These are phyloP conservation scores for Sisyra terminalis DNA, from an alignment of 2,888 invertebrate species.

Conservation along the genomic window DNA sequence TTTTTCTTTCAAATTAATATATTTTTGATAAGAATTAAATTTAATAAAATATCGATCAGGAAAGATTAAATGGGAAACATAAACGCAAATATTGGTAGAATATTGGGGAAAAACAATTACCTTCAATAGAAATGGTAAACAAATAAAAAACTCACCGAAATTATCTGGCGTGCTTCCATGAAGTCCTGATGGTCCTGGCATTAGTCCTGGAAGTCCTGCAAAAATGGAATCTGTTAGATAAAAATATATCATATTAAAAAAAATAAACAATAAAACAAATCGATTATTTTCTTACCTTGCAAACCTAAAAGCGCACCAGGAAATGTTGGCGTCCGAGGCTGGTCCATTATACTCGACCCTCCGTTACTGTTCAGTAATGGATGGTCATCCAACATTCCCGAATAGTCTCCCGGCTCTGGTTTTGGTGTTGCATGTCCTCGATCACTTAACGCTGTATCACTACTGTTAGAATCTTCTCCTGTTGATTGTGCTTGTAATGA, in stretches of 20 bases:
- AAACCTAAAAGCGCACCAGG: slow-evolving; percentile 65
- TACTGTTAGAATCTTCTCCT: slow-evolving; percentile 71
- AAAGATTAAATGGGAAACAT: slow-evolving; percentile 1
- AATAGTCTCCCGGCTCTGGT: slow-evolving; percentile 56
- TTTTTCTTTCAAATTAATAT: slow-evolving; percentile 1
- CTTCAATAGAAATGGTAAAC: slow-evolving; percentile 8
- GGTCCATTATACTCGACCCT: slow-evolving; percentile 38
- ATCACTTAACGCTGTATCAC: slow-evolving; percentile 63
- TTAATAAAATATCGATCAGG: not conserved
- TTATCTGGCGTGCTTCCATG: slow-evolving; percentile 52
- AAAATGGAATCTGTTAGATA: not conserved
- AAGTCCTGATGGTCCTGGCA: slow-evolving; percentile 78
- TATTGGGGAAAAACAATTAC: not conserved
- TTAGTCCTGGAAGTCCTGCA: slow-evolving; percentile 48
- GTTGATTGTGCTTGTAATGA: slow-evolving; percentile 49
- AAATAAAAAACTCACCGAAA: slow-evolving; percentile 50
- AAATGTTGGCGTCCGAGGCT: slow-evolving; percentile 53
- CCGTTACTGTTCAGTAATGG: slow-evolving; percentile 43
- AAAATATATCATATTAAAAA: not conserved
- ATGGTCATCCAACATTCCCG: slow-evolving; percentile 38
- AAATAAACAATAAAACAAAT: no score
- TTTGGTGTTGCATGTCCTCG: slow-evolving; percentile 52
- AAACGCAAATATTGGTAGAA: slow-evolving; percentile 6
- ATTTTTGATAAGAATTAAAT: not conserved
- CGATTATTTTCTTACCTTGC: slow-evolving; percentile 45